Evolutionary conservation across 2,888 invertebrate species (phyloP), one percentile per base, ranked within the genome.

Genomic region (Andrena haemorrhoa): DNA sequence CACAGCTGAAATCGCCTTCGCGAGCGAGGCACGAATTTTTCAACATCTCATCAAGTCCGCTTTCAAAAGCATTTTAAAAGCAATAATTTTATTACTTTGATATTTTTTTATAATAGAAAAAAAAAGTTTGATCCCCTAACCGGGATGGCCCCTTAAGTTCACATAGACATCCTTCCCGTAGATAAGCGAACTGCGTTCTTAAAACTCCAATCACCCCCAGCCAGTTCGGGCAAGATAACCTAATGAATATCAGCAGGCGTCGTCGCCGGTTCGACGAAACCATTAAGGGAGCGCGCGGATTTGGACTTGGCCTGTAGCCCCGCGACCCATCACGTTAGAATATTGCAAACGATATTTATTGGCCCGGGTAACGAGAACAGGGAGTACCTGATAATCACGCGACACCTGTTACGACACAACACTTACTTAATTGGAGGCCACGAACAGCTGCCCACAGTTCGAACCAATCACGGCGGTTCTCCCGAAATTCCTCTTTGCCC

Each of bases 391-490:
- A 87, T 88, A 87, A 88, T 89, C 89, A 84, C 79, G 87, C 89
- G 88, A 89, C 89, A 88, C 88, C 88, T 88, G 88, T 88, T 88
- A 88, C 89, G 89, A 87, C 88, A 86, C 89, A 87, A 84, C 89
- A 87, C 87, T 88, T 86, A 87, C 86, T 88, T 88, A 88, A 88
- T 88, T 88, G 84, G 89, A 76, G 80, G 82, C 80, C 63, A 87
- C 82, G 84, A 87, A 87, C 89, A 88, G 88, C 89, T 88, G 88
- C 88, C 86, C 84, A 87, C 83, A 87, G 84, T 84, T 69, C 79
- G 89, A 86, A 85, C 88, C 88, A 88, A 88, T 88, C 88, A 88
- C 88, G 89, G 82, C 88, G 70, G 78, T 86, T 82, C 80, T 69
- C 69, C 87, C 70, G 81, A 87, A 88, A 88, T 88, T 89, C 86